Evolutionary conservation across 2,113 vertebrate genomes (phyloP), one percentile per base, ranked within the genome.

Genomic region (Heterocephalus glaber): DNA sequence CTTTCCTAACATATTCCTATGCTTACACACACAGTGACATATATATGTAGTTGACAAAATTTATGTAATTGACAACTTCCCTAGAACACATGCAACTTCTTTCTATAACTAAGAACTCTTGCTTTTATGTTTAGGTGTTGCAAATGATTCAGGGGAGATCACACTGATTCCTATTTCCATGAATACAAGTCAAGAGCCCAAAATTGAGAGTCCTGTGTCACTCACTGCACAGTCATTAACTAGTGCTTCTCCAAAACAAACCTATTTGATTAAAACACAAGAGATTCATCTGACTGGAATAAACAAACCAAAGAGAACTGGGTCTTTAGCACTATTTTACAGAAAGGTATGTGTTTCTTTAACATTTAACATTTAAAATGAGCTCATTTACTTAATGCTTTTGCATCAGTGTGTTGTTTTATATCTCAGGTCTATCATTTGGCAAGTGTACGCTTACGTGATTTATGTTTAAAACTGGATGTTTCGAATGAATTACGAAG

Each of bases 301-400:
- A 47, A 98, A 93, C 63, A 99, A 98, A 88, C 99, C 99, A 0
- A 99, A 98, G 84, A 99, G 98, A 96, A 99, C 99, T 0, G 99
- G 99, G 0, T 99, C 99, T 1, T 98, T 99, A 92, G 99, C 99
- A 0, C 98, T 99, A 20, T 99, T 99, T 97, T 99, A 99, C 98
- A 99, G 99, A 96, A 99, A 99, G 99, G 99, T 99, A 80, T 22
- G 96, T 92, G n/a, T 93, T 77, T 86, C 88, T 92, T 81, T 88
- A 95, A 41, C 60, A 28, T n/a, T n/a, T n/a, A n/a, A n/a, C n/a
- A n/a, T 85, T 60, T 81, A 9, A 17, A 72, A 96, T 95, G 28
- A 84, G 28, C 13, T 95, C 14, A 54, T 93, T 70, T 2, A 1
- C 22, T 81, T 90, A 58, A 3, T n/a, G 58, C 77, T 96, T 63